Evolutionary conservation across 2,113 vertebrate species (phyloP), one percentile per base, ranked within the genome.

Genomic region (Pimephales promelas): DNA sequence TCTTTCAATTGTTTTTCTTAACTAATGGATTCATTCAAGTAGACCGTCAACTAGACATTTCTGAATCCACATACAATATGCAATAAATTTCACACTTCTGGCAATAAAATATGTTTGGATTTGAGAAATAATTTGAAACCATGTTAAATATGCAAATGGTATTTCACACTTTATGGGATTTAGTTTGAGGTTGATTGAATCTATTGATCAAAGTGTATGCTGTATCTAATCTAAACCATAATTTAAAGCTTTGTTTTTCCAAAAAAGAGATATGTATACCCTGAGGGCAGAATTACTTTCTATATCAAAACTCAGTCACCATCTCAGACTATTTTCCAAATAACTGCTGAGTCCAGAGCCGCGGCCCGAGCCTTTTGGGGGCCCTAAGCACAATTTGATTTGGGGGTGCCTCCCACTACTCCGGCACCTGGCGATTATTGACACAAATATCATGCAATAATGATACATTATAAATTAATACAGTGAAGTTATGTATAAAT

Each of bases 201-300:
- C 76, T 78, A 78, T 78, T 61, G 56, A 61, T 59, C 14, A 78
- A 78, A 78, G 75, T 59, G 54, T 59, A 43, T 59, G 36, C 34
- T 61, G 14, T 45, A 78, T 61, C 54, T 61, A 78, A 78, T 78
- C 36, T 34, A 61, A 43, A 16, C 34, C 40, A 49, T 73, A 28
- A 73, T 59, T 24, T 43, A 78, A 78, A 61, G 56, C 11, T 59
- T 61, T 76, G 49, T 59, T 77, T 77, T 77, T 72, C n/a, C 40
- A 45, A 47, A 14, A 72, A 31, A 49, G 3, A 74, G 9, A 74
- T 26, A 59, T 0, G 10, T 56, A 36, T 47, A 56, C 18, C 52
- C 52, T 57, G 31, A 24, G 31, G 20, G 74, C 10, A 40, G 52
- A 36, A 22, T 34, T 66, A 20, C 28, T 34, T 68, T 28, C 28